These are phyloP conservation scores for Styela clava DNA, from an alignment of 23 tunicate genomes.

Conservation along the genomic window DNA sequence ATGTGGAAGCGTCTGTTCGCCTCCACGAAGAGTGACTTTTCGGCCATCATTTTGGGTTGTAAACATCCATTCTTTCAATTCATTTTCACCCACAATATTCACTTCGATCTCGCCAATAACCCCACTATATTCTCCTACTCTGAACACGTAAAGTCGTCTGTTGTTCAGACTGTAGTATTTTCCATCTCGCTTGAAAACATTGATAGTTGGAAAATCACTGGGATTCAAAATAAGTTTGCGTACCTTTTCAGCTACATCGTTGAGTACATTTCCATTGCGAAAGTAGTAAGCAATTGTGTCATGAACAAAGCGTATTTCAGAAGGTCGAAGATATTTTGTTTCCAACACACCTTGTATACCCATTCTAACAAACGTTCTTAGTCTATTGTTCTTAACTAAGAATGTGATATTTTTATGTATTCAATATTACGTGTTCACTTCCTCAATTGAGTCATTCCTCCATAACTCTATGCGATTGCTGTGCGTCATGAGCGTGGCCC, in stretches of 20 bases:
- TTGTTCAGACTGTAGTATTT: constrained; percentile 19
- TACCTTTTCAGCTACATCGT: background rate
- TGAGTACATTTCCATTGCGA: constrained; percentile 1
- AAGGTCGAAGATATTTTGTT: constrained; percentile 2
- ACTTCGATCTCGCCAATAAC: background rate
- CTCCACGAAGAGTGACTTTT: background rate
- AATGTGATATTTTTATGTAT: no score
- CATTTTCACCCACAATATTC: background rate
- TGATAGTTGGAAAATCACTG: background rate
- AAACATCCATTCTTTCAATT: background rate
- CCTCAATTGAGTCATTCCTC: no score
- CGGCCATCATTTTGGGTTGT: background rate
- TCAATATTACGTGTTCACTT: no score
- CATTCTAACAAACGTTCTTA: no score
- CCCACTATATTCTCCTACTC: constrained; percentile 7
- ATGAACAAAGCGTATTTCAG: constrained; percentile 22
- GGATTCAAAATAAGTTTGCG: background rate
- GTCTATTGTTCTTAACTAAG: no score
- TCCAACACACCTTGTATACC: no score
- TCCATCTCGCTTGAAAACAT: constrained; percentile 3
- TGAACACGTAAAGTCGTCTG: constrained; percentile 6
- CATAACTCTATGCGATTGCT: no score
- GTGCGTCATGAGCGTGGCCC: no score
- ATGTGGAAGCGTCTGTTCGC: no score
- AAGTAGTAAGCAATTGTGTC: constrained; percentile 1